Evolutionary conservation across 2,888 invertebrate species (phyloP).

Genomic region (Eupeodes latifasciatus): DNA sequence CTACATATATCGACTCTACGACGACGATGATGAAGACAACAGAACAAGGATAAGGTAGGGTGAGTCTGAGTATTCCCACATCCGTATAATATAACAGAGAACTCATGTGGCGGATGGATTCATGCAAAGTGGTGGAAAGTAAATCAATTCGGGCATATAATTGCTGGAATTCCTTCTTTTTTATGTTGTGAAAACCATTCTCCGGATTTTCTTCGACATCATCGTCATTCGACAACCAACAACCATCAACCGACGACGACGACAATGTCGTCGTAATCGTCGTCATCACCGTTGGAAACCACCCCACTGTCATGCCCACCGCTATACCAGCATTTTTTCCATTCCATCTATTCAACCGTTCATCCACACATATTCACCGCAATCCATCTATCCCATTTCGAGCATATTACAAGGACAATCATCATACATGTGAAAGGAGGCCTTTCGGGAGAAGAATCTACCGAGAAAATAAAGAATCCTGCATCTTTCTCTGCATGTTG

Average conservation of each 20-base stretch:
- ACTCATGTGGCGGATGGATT: constrained; percentile 65
- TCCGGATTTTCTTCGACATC: constrained; percentile 69
- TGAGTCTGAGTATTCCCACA: background rate
- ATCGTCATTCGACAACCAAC: constrained; percentile 43
- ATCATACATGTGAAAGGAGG: background rate
- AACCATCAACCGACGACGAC: constrained; percentile 2
- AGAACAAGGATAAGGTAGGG: background rate
- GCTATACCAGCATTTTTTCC: constrained; percentile 64
- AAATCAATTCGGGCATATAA: constrained; percentile 76
- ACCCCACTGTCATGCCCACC: constrained; percentile 1
- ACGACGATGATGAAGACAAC: background rate
- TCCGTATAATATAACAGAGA: constrained; percentile 27
- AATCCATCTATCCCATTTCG: constrained; percentile 71
- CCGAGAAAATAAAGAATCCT: constrained; percentile 15
- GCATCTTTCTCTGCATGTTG: constrained; percentile 17
- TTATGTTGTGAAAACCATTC: constrained; percentile 50
- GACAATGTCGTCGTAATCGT: constrained; percentile 28
- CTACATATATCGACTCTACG: constrained; percentile 1
- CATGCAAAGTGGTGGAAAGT: constrained; percentile 73
- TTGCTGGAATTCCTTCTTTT: constrained; percentile 62
- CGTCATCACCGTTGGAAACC: constrained; percentile 50
- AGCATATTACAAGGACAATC: constrained; percentile 60
- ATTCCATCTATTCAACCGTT: constrained; percentile 71
- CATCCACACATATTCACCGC: constrained; percentile 75
- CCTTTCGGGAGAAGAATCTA: constrained; percentile 16